Evolutionary conservation across 2,797 vertebrate genomes (phyloP).

Genomic region (Acanthopagrus latus): DNA sequence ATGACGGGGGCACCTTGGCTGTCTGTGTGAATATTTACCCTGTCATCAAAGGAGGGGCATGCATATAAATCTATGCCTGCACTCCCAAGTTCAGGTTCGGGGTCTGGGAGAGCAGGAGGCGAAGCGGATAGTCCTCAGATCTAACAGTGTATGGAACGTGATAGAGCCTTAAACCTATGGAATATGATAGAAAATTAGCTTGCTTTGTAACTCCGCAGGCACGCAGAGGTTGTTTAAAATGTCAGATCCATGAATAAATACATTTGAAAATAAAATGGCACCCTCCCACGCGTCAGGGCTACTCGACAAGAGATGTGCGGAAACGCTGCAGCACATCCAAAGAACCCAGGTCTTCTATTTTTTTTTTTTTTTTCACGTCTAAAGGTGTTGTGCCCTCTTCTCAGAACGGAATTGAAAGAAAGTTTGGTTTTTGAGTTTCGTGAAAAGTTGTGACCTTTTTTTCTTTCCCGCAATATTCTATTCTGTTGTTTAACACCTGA

Average conservation of each 20-base stretch:
- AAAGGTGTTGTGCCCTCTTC: constrained; percentile 61
- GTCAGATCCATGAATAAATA: constrained; percentile 83
- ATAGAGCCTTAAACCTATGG: constrained; percentile 66
- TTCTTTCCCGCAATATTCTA: constrained; percentile 37
- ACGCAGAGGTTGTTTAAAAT: constrained; percentile 77
- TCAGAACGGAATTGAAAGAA: constrained; percentile 69
- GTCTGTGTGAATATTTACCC: constrained; percentile 88
- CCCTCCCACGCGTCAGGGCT: constrained; percentile 63
- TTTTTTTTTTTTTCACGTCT: constrained; percentile 31
- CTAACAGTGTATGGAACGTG: constrained; percentile 53
- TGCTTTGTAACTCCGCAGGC: constrained; percentile 68
- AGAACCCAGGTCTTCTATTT: constrained; percentile 28
- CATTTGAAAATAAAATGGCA: constrained; percentile 79
- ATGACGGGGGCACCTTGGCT: constrained; percentile 83
- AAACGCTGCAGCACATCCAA: constrained; percentile 55
- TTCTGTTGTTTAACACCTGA: constrained; percentile 73
- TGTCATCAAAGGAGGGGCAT: constrained; percentile 85
- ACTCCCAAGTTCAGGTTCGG: constrained; percentile 79
- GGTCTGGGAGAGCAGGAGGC: constrained; percentile 69
- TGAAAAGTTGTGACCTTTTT: constrained; percentile 65
- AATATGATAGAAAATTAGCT: constrained; percentile 71
- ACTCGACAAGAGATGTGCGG: constrained; percentile 51
- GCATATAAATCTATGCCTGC: constrained; percentile 84
- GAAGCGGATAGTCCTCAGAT: constrained; percentile 59
- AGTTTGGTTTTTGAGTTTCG: constrained; percentile 70